These are phyloP conservation scores for Hetaerina titia DNA, from an alignment of 2,888 invertebrate genomes.

Conservation along the genomic window DNA sequence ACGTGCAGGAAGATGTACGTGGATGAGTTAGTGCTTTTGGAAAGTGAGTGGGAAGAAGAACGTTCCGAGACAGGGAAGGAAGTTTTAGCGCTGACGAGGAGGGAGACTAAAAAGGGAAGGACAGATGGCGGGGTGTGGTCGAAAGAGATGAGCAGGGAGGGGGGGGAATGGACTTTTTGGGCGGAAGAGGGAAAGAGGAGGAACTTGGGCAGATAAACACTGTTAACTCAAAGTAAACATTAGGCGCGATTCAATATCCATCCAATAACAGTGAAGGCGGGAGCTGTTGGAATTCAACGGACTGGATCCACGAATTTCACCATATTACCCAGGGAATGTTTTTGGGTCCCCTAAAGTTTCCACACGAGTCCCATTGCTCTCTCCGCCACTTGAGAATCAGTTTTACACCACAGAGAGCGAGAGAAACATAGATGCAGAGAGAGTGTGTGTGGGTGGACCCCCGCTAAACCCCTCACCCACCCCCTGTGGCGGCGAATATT, in stretches of 20 bases:
- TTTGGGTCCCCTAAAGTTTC: neutral
- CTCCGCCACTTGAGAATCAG: neutral
- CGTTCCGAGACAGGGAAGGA: neutral
- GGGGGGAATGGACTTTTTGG: neutral
- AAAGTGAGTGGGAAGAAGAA: neutral
- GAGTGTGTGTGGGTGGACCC: neutral
- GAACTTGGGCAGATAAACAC: constrained; percentile 33
- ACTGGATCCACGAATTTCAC: neutral
- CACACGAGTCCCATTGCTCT: neutral
- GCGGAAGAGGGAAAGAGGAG: too few relatives aligned
- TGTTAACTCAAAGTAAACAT: constrained; percentile 21
- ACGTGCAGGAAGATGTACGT: too few relatives aligned
- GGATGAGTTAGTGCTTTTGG: too few relatives aligned
- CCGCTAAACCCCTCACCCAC: too few relatives aligned
- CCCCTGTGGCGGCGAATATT: neutral
- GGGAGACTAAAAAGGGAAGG: neutral
- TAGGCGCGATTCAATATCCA: constrained; percentile 28
- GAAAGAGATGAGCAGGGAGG: neutral
- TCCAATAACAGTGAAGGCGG: neutral
- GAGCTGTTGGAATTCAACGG: neutral
- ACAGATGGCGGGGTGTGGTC: neutral
- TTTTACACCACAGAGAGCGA: neutral
- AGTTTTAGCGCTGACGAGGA: neutral
- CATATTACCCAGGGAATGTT: neutral
- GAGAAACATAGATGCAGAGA: neutral